Evolutionary conservation across 2,113 vertebrate species (phyloP).

Genomic region (Mustelus asterias): DNA sequence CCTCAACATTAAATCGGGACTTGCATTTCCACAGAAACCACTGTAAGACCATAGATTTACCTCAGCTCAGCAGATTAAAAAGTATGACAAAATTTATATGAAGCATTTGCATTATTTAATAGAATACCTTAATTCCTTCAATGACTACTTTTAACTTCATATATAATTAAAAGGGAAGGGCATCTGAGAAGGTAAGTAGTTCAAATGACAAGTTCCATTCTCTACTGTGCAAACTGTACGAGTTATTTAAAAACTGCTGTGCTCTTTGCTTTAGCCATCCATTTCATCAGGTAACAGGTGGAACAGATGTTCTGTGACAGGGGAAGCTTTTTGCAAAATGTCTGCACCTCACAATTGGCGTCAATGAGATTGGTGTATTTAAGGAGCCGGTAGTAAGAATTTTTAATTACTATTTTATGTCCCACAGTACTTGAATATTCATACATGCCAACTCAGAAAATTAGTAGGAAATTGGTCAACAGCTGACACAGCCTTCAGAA

Average conservation of each 20-base stretch:
- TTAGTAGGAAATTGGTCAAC: not conserved
- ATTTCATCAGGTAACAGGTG: constrained; percentile 4
- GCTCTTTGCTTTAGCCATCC: constrained; percentile 8
- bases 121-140: not conserved
- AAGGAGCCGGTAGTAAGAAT: not conserved
- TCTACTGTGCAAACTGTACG: not conserved
- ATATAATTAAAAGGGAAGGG: not conserved
- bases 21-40: not conserved
- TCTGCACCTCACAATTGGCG: not conserved
- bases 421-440: constrained; percentile 14
- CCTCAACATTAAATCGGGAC: not conserved
- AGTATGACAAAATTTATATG: not conserved
- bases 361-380: not conserved
- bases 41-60: not conserved
- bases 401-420: constrained; percentile 14
- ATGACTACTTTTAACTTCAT: not conserved
- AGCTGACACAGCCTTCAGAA: not conserved
- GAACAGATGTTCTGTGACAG: constrained; percentile 26
- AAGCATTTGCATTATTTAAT: not conserved
- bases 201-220: not conserved
- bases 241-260: constrained; percentile 7
- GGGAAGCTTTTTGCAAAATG: constrained; percentile 1
- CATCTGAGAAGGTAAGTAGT: not conserved
- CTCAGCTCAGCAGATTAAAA: not conserved
- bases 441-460: not conserved